Conservation (phyloP, 1,140 invertebrate species). For the Ips typographus region DNA sequence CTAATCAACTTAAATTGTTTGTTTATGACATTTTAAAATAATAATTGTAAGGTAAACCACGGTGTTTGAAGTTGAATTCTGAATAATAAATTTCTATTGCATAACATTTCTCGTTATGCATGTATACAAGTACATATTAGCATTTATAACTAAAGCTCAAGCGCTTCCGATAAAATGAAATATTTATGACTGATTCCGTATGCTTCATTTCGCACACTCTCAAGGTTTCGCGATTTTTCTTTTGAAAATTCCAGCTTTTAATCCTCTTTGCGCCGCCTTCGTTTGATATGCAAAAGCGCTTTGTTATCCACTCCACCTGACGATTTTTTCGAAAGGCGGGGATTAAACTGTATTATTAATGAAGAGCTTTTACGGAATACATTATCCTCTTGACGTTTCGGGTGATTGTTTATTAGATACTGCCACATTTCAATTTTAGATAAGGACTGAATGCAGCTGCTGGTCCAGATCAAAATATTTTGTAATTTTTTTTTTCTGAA, state of each 20-base stretch:
- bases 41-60: neutral
- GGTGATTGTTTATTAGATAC: slow-evolving; percentile 6
- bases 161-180: slow-evolving; percentile 29
- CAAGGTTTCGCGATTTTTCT: slow-evolving; percentile 21
- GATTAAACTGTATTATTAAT: slow-evolving; percentile 32
- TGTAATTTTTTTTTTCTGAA: no score
- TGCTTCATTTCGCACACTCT: slow-evolving; percentile 32
- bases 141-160: slow-evolving; percentile 37
- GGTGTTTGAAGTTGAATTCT: no score
- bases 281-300: slow-evolving; percentile 33
- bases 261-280: slow-evolving; percentile 23
- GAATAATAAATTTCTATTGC: no score
- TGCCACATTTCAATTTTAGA: slow-evolving; percentile 2
- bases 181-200: slow-evolving; percentile 33
- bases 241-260: slow-evolving; percentile 27
- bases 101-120: neutral
- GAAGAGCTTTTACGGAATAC: slow-evolving; percentile 25
- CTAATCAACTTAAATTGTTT: neutral
- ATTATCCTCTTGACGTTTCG: neutral
- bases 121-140: slow-evolving; percentile 17
- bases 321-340: slow-evolving; percentile 24
- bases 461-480: no score
- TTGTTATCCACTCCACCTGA: slow-evolving; percentile 30
- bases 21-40: neutral
- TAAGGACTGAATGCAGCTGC: neutral